A percentile compares a stretch with the other conserved stretches of the same genome.
These are phyloP conservation scores for Gymnorhina tibicen DNA, from an alignment of 2,113 vertebrate genomes.

Conservation along the genomic window DNA sequence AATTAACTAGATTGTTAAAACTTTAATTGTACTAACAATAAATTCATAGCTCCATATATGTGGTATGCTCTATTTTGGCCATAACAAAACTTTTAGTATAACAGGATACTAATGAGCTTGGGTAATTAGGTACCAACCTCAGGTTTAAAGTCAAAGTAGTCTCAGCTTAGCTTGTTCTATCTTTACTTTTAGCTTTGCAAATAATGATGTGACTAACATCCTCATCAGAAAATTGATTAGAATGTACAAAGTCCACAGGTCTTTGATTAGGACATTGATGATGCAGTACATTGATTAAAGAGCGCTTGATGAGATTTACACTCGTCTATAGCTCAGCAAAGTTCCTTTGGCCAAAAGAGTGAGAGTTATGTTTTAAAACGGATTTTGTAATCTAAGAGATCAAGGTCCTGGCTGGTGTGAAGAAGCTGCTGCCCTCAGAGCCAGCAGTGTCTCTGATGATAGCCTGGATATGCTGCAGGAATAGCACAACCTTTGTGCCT, in stretches of 20 bases:
- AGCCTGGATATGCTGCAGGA: not conserved
- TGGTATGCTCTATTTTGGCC: not conserved
- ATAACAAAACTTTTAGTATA: not conserved
- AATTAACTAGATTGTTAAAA: not conserved
- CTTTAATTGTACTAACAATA: not conserved
- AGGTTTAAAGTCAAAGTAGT: not conserved
- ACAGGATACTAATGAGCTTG: not conserved
- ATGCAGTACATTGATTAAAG: not conserved
- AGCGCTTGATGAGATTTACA: not conserved
- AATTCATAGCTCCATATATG: not conserved
- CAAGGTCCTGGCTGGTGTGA: not conserved
- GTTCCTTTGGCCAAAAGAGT: not conserved
- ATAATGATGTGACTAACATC: not conserved
- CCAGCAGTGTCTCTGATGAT: not conserved
- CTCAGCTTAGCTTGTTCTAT: not conserved
- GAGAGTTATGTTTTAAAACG: not conserved
- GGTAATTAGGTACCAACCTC: not conserved
- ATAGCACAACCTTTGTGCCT: not conserved
- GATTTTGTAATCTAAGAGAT: not conserved
- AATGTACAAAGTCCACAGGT: not conserved
- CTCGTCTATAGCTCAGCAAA: not conserved
- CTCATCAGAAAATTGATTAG: not conserved
- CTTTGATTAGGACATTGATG: not conserved
- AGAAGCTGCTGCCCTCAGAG: not conserved
- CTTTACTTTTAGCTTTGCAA: not conserved